phyloP scores from a whole-genome alignment of 2,113 vertebrate species.

The Silurus glanis region DNA sequence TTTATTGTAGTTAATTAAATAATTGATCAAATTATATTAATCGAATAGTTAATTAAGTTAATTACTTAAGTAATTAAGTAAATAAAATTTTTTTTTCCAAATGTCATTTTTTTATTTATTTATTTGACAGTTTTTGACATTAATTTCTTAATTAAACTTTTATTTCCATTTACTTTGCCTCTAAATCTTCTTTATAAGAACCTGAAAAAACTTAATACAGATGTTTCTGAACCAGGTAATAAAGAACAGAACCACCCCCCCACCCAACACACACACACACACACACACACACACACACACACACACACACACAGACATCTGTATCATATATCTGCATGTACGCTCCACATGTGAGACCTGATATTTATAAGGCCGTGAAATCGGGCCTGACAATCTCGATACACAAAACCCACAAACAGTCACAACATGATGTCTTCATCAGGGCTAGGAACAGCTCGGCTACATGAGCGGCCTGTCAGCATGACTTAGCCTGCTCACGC shows the following conservation, averaged over 20 bases:
- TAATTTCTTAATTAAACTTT: no score
- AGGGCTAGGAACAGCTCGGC: neutral
- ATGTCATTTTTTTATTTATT: no score
- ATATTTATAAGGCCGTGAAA: slow-evolving; percentile 22
- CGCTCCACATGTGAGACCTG: neutral
- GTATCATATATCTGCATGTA: neutral
- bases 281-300: no score
- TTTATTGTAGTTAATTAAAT: neutral
- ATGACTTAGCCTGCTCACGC: slow-evolving; percentile 8
- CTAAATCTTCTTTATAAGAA: neutral
- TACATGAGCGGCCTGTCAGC: neutral
- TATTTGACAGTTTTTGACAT: no score
- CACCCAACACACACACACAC: neutral
- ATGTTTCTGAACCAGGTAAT: neutral
- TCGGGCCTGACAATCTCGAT: slow-evolving; percentile 24
- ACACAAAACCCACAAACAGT: slow-evolving; percentile 3
- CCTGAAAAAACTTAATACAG: neutral
- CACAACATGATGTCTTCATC: slow-evolving; percentile 30
- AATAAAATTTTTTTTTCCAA: no score
- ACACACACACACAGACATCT: neutral
- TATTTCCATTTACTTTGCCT: no score
- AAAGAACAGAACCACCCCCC: neutral
- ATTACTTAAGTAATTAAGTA: no score
- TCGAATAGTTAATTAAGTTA: no score
- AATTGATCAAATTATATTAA: neutral